phyloP scores from a whole-genome alignment of 2,888 invertebrate genomes.

The Pammene fasciana region DNA sequence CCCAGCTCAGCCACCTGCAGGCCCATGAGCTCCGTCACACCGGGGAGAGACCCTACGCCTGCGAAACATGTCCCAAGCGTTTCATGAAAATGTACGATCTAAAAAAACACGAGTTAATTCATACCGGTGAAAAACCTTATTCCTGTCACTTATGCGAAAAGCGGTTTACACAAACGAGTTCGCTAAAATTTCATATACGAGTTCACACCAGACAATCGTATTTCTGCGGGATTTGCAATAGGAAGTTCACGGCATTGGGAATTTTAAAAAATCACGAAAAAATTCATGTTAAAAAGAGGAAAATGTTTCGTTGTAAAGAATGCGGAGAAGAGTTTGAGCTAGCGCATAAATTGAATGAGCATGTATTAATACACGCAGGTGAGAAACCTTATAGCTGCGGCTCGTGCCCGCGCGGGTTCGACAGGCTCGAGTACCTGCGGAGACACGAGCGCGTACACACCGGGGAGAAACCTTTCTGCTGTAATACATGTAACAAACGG shows the following conservation, averaged over 20 bases:
- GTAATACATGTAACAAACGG: background rate
- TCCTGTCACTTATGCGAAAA: slow-evolving; percentile 2
- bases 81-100: background rate
- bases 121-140: slow-evolving; percentile 5
- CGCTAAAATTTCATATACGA: background rate
- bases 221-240: background rate
- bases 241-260: slow-evolving; percentile 3
- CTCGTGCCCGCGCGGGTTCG: background rate
- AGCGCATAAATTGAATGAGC: background rate
- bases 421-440: background rate
- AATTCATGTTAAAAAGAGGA: background rate
- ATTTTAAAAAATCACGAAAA: slow-evolving; percentile 1
- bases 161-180: background rate
- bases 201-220: background rate
- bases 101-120: background rate
- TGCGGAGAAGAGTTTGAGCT: background rate
- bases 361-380: background rate
- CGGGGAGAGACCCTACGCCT: background rate
- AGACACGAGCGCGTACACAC: background rate
- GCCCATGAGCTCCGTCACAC: slow-evolving; percentile 1
- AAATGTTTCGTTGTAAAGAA: background rate
- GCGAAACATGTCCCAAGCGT: background rate
- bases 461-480: too few relatives aligned
- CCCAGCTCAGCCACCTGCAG: background rate
- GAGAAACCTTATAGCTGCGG: background rate